Evolutionary conservation across 2,797 vertebrate genomes (phyloP), one percentile per base, ranked within the genome.

Genomic region (Pipistrellus nathusii): DNA sequence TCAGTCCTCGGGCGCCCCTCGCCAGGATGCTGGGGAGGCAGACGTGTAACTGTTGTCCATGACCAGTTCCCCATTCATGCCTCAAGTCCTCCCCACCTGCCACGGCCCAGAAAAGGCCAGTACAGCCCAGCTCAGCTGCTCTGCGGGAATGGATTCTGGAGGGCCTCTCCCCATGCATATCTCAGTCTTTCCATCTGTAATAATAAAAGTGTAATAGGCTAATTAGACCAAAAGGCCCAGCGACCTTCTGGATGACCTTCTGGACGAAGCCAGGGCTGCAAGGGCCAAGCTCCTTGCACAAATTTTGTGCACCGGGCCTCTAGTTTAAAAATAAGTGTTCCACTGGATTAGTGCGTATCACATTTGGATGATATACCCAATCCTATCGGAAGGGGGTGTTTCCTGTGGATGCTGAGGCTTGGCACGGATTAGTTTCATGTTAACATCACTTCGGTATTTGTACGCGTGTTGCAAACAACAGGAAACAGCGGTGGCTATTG

Each of bases 361-460:
- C 30, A 14, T 71, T 91, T 62, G 38, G n/a, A 41, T 30, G 68
- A 46, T 6, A 3, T 21, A 20, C 5, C 17, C 15, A 27, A 17
- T 25, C 8, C 41, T 85, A 85, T 69, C 21, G 7, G 76, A n/a
- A 8, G 1, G 44, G 12, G 4, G 2, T 18, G 27, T 11, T 41
- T 71, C 72, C 41, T 59, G 44, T 30, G 64, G 41, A 53, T 80
- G 44, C 32, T 32, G 15, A 71, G 18, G 2, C 75, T 69, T 25
- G 23, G 51, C n/a, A 73, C 17, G 20, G 46, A 85, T 53, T 41
- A 46, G 13, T 90, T 95, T 82, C 18, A 38, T 71, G 85, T 85
- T 66, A 55, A 35, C 14, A 30, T 82, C 6, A 38, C 23, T 88
- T 94, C 53, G 8, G 1, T 64, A 83, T 35, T 87, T 44, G 12